Conservation (phyloP, 2,797 vertebrate species). For the Chaenodraco wilsoni region DNA sequence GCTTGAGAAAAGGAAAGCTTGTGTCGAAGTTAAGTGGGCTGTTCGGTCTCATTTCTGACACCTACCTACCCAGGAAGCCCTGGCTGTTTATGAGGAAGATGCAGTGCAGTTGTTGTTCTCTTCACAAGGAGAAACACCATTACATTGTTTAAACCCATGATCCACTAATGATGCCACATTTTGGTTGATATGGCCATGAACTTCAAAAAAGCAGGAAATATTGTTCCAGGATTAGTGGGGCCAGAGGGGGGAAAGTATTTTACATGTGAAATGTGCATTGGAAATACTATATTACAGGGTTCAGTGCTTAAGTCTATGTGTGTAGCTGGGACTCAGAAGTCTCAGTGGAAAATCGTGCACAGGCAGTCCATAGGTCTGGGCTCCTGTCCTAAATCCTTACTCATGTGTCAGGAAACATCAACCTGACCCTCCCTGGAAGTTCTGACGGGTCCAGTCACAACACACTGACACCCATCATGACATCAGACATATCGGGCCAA, state of each 20-base stretch:
- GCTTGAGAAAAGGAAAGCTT: slow-evolving; percentile 54
- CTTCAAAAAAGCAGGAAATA: background rate
- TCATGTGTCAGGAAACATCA: slow-evolving; percentile 59
- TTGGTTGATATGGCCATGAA: slow-evolving; percentile 26
- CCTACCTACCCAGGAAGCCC: slow-evolving; percentile 30
- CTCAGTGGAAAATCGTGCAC: slow-evolving; percentile 63
- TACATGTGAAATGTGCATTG: slow-evolving; percentile 5
- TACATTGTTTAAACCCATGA: slow-evolving; percentile 3
- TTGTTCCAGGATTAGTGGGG: background rate
- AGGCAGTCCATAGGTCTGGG: slow-evolving; percentile 47
- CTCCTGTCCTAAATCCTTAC: slow-evolving; percentile 50
- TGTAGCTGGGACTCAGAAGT: slow-evolving; percentile 22
- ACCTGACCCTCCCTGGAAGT: slow-evolving; percentile 59
- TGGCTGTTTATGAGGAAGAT: slow-evolving; percentile 33
- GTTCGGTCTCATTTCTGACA: slow-evolving; percentile 60
- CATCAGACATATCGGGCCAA: slow-evolving; percentile 50
- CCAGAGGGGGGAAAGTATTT: background rate
- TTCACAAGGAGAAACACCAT: background rate
- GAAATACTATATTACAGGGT: slow-evolving; percentile 4
- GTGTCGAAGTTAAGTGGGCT: slow-evolving; percentile 57
- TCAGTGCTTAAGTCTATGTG: slow-evolving; percentile 18
- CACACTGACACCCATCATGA: slow-evolving; percentile 65
- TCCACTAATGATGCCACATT: background rate
- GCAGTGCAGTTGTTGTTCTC: slow-evolving; percentile 18
- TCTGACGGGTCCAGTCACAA: slow-evolving; percentile 50